Conservation (phyloP, 2,797 vertebrate genomes). For the Sternarchorhynchus goeldii region DNA sequence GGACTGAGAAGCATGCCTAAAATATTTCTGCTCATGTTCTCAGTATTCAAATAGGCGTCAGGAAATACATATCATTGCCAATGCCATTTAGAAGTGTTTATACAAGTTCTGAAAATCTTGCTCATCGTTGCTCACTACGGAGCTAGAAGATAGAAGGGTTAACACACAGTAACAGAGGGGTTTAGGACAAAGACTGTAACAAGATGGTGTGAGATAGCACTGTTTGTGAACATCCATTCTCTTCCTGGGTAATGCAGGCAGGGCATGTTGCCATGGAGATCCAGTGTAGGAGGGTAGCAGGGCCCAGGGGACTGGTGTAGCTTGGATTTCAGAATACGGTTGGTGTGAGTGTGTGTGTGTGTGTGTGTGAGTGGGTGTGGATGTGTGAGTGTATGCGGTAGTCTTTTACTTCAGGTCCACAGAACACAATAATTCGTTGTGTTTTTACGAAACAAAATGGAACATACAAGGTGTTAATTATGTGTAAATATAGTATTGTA, state of each 20-base stretch:
- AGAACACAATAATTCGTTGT: slow-evolving; percentile 9
- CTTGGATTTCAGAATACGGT: slow-evolving; percentile 42
- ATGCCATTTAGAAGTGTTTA: background rate
- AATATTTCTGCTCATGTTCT: background rate
- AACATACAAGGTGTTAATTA: background rate
- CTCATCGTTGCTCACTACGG: background rate
- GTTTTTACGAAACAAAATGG: slow-evolving; percentile 1
- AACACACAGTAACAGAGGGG: slow-evolving; percentile 6
- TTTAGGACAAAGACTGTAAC: slow-evolving; percentile 4
- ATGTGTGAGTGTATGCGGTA: background rate
- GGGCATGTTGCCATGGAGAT: slow-evolving; percentile 59
- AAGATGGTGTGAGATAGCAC: slow-evolving; percentile 11
- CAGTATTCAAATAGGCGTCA: background rate
- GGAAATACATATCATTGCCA: background rate
- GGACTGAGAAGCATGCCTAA: background rate
- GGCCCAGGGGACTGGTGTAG: slow-evolving; percentile 54
- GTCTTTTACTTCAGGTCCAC: background rate
- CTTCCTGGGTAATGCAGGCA: slow-evolving; percentile 48
- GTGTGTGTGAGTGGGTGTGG: slow-evolving; percentile 22
- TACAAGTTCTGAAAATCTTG: background rate
- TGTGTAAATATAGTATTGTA: slow-evolving; percentile 9
- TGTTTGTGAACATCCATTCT: slow-evolving; percentile 39
- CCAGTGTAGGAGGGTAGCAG: slow-evolving; percentile 47
- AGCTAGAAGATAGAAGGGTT: background rate
- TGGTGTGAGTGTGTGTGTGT: slow-evolving; percentile 33